phyloP scores from a whole-genome alignment of 2,113 vertebrate species.

The Donacobius atricapilla region DNA sequence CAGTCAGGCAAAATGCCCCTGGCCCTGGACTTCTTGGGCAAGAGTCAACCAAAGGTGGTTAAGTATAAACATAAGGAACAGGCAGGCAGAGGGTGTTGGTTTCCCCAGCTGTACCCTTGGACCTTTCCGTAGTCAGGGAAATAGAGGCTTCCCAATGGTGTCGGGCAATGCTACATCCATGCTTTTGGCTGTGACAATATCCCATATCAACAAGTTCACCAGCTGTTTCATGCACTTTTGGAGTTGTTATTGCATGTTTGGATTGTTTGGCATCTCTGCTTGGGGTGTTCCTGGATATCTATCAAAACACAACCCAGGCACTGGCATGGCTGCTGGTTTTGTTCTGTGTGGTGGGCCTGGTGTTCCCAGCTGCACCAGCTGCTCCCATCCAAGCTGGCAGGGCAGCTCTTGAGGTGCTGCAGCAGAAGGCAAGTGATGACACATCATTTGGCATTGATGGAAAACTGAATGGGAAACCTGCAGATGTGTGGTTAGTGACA shows the following conservation, averaged over 20 bases:
- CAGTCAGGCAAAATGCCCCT: background rate
- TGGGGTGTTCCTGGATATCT: background rate
- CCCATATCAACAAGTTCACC: background rate
- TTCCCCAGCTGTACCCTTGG: background rate
- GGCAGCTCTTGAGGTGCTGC: background rate
- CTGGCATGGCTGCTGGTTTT: background rate
- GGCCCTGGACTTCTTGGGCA: background rate
- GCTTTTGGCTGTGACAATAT: background rate
- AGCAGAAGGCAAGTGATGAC: background rate
- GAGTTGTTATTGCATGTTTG: background rate
- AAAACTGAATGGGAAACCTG: background rate
- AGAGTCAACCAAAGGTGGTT: background rate
- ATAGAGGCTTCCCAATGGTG: background rate
- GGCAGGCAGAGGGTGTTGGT: background rate
- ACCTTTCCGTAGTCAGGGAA: background rate
- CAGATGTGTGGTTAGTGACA: conserved; percentile 24
- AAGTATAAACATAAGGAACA: background rate
- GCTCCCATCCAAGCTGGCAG: background rate
- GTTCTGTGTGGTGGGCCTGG: background rate
- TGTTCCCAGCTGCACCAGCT: background rate
- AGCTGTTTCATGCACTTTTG: background rate
- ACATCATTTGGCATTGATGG: background rate
- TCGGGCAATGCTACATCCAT: rapidly evolving
- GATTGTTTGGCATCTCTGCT: background rate
- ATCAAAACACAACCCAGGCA: background rate